Conservation (phyloP, 2,113 vertebrate species). For the Plecotus auritus region DNA sequence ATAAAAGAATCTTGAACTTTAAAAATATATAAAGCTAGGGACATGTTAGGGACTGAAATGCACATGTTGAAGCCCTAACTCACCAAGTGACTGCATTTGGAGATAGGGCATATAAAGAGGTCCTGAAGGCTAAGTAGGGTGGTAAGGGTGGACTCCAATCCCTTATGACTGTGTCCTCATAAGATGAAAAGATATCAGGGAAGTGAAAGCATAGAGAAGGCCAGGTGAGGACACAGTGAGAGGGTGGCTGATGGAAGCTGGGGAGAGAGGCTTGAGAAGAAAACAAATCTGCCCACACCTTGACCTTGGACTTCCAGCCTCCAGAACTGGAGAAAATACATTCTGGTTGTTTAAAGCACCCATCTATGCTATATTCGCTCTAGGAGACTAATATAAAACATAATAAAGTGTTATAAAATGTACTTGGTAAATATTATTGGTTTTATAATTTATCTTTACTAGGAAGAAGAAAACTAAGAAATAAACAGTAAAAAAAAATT, state of each 20-base stretch:
- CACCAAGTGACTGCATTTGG: not conserved
- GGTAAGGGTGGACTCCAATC: not conserved
- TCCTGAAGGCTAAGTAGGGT: not conserved
- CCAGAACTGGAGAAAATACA: not conserved
- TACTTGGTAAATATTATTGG: slow-evolving; percentile 23
- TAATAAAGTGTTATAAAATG: not conserved
- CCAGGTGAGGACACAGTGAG: not conserved
- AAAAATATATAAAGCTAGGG: not conserved
- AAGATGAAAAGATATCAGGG: not conserved
- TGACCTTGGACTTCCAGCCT: not conserved
- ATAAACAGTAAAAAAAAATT: not conserved
- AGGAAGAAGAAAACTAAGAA: not conserved
- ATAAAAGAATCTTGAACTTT: not conserved
- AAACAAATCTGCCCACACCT: not conserved
- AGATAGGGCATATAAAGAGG: not conserved
- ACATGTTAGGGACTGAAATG: not conserved
- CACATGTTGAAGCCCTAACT: no score
- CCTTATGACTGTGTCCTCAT: not conserved
- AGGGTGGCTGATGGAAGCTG: not conserved
- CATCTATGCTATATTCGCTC: not conserved
- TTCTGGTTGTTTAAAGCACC: not conserved
- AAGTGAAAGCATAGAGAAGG: not conserved
- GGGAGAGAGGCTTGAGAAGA: not conserved
- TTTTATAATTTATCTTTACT: slow-evolving; percentile 3
- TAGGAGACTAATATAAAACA: not conserved